phyloP scores from a whole-genome alignment of 1,140 invertebrate species.

The Anagrus nilaparvatae region DNA sequence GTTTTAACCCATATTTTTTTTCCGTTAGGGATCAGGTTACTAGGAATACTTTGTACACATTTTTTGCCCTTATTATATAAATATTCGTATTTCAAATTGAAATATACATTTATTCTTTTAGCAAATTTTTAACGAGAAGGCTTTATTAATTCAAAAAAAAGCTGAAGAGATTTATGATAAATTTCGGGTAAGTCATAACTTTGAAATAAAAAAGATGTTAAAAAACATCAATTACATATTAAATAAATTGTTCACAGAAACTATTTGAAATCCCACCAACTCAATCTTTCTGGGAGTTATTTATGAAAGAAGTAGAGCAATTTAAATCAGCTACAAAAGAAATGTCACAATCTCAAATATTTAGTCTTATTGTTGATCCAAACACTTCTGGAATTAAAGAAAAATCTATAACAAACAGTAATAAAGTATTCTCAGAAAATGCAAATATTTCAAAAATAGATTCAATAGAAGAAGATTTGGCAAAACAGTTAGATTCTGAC shows the following conservation, averaged over 20 bases:
- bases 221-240: slow-evolving; percentile 11
- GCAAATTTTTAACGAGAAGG: slow-evolving; percentile 51
- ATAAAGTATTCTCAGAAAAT: too few species aligned
- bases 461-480: too few species aligned
- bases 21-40: too few species aligned
- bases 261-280: slow-evolving; percentile 42
- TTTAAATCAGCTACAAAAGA: slow-evolving; percentile 49
- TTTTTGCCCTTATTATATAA: too few species aligned
- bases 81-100: too few species aligned
- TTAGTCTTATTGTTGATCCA: slow-evolving; percentile 42
- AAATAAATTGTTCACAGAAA: slow-evolving; percentile 22
- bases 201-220: neutral
- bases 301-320: slow-evolving; percentile 44
- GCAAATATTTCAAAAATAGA: too few species aligned
- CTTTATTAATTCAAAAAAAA: slow-evolving; percentile 53
- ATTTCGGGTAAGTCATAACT: slow-evolving; percentile 42
- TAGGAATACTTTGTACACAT: too few species aligned
- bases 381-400: slow-evolving; percentile 28
- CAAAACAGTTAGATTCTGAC: too few species aligned
- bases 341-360: slow-evolving; percentile 45
- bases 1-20: too few species aligned
- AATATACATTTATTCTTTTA: slow-evolving; percentile 21
- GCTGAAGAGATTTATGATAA: slow-evolving; percentile 54
- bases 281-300: slow-evolving; percentile 49
- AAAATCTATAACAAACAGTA: too few species aligned